Evolutionary conservation across 2,888 invertebrate genomes (phyloP).

Genomic region (Didymodactylos carnosus): DNA sequence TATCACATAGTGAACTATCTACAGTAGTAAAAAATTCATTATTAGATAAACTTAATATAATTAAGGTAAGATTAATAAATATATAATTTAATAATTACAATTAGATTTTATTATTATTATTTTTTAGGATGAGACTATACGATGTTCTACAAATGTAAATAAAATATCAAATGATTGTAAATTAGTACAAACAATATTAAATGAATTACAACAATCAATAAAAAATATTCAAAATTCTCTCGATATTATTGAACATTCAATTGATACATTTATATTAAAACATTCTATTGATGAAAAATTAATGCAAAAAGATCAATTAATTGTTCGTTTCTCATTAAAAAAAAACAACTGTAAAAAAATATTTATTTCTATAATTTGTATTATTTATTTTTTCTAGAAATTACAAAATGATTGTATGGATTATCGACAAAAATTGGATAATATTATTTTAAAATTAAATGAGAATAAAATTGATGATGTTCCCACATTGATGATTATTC

Average conservation of each 20-base stretch:
- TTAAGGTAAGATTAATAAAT: neutral
- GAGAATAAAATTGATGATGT: neutral
- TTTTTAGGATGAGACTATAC: neutral
- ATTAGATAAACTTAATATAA: neutral
- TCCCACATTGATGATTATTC: neutral
- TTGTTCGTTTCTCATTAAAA: neutral
- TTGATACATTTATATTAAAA: neutral
- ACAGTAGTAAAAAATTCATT: neutral
- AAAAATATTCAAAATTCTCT: neutral
- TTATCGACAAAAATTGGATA: neutral
- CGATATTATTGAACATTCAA: neutral
- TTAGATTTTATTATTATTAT: neutral
- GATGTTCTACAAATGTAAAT: neutral
- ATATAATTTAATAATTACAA: neutral
- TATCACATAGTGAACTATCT: neutral
- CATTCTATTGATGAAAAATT: neutral
- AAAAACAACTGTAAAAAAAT: neutral
- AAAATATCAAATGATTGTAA: neutral
- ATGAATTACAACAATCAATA: neutral
- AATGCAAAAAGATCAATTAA: neutral
- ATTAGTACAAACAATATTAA: neutral
- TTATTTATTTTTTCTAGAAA: neutral
- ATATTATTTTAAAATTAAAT: neutral
- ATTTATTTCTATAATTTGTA: neutral
- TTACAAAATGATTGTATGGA: neutral